phyloP scores from a whole-genome alignment of 2,797 vertebrate genomes.

The Chiloscyllium punctatum region DNA sequence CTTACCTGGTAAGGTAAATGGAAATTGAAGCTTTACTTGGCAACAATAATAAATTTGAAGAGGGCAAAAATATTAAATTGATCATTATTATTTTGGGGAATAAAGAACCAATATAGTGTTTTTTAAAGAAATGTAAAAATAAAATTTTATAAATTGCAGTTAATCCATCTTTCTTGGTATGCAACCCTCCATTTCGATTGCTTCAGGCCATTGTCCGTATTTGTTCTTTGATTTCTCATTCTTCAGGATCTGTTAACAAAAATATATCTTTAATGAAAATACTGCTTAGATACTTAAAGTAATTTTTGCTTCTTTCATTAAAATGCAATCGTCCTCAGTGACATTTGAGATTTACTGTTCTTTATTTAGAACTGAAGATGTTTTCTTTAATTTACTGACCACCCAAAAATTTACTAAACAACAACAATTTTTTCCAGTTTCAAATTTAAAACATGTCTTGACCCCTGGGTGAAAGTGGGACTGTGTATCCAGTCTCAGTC shows the following conservation, averaged over 20 bases:
- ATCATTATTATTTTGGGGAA: background rate
- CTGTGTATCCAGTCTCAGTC: background rate
- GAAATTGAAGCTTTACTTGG: background rate
- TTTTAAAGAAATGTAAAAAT: background rate
- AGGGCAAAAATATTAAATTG: background rate
- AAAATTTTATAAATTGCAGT: background rate
- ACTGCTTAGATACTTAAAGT: background rate
- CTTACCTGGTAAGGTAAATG: background rate
- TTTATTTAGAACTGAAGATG: background rate
- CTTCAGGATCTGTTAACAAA: slow-evolving; percentile 56
- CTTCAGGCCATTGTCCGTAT: slow-evolving; percentile 72
- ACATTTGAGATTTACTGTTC: background rate
- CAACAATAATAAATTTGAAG: background rate
- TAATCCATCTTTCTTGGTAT: slow-evolving; percentile 57
- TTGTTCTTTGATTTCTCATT: slow-evolving; percentile 60
- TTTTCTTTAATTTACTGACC: background rate
- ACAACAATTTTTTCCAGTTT: background rate
- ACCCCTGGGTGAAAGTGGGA: background rate
- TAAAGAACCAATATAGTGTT: no score
- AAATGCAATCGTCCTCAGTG: background rate
- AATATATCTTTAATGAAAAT: background rate
- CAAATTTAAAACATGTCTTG: background rate
- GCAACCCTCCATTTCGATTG: slow-evolving; percentile 72
- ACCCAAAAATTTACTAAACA: background rate
- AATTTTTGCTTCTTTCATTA: background rate